Evolutionary conservation across 2,113 vertebrate genomes (phyloP).

Genomic region (Rhodinocichla rosea): DNA sequence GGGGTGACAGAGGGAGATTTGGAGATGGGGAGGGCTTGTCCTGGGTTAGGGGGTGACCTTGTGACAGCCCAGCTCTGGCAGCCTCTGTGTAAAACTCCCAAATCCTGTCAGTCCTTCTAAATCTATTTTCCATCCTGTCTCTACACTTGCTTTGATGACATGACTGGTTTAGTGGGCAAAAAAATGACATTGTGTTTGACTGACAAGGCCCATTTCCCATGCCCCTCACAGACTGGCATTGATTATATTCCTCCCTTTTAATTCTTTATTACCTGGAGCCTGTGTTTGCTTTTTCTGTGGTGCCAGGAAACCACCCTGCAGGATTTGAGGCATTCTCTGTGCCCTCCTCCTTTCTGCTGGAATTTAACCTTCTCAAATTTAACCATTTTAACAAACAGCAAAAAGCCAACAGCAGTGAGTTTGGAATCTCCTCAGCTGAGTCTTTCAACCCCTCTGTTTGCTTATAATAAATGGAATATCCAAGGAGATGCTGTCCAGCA

Average conservation of each 20-base stretch:
- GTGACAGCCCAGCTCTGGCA: background rate
- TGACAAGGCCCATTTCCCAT: background rate
- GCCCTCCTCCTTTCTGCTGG: background rate
- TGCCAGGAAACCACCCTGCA: background rate
- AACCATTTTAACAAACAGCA: background rate
- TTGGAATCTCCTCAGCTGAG: background rate
- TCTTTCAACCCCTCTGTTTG: background rate
- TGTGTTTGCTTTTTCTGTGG: background rate
- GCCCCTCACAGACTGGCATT: background rate
- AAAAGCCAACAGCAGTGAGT: background rate
- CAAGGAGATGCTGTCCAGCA: background rate
- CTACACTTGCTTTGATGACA: background rate
- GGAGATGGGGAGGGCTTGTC: background rate
- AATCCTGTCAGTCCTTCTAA: background rate
- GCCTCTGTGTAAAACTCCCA: background rate
- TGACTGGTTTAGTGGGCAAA: background rate
- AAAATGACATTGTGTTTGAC: background rate
- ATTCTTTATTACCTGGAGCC: slow-evolving; percentile 11
- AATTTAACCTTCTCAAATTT: background rate
- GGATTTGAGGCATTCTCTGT: background rate
- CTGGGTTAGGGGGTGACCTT: background rate
- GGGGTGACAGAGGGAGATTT: background rate
- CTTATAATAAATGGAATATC: background rate
- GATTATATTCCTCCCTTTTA: background rate
- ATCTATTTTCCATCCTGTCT: background rate